Percentiles rank a stretch among this genome's conserved stretches.
Evolutionary conservation across 2,113 vertebrate species (phyloP).

Genomic region (Dasyurus viverrinus): DNA sequence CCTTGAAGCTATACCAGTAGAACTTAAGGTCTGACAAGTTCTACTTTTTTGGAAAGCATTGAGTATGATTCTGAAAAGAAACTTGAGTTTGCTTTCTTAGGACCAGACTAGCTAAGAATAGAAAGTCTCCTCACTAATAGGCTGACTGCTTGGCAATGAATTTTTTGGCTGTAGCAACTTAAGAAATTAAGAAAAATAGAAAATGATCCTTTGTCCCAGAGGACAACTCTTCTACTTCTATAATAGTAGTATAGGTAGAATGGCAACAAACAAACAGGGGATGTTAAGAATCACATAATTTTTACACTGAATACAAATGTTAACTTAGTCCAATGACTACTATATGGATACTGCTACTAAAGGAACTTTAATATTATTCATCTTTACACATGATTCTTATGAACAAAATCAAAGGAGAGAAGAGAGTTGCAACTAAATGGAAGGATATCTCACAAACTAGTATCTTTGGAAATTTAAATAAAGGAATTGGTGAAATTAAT

Average conservation of each 20-base stretch:
- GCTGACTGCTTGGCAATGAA: background rate
- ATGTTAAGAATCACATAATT: background rate
- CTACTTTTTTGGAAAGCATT: background rate
- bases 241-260: background rate
- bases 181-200: background rate
- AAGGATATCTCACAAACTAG: background rate
- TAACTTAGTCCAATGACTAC: background rate
- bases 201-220: background rate
- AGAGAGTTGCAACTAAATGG: background rate
- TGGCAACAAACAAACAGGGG: background rate
- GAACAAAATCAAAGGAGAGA: background rate
- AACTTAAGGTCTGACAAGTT: background rate
- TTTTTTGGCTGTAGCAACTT: background rate
- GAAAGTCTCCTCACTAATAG: background rate
- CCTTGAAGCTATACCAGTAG: background rate
- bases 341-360: background rate
- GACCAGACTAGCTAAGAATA: background rate
- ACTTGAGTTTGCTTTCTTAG: background rate
- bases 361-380: background rate
- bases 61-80: background rate
- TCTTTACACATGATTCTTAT: background rate
- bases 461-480: background rate
- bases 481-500: background rate
- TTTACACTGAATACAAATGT: conserved; percentile 15
- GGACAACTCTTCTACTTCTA: background rate